Evolutionary conservation across 2,888 invertebrate species (phyloP), one percentile per base, ranked within the genome.

Genomic region (Sminthurinus aureus): DNA sequence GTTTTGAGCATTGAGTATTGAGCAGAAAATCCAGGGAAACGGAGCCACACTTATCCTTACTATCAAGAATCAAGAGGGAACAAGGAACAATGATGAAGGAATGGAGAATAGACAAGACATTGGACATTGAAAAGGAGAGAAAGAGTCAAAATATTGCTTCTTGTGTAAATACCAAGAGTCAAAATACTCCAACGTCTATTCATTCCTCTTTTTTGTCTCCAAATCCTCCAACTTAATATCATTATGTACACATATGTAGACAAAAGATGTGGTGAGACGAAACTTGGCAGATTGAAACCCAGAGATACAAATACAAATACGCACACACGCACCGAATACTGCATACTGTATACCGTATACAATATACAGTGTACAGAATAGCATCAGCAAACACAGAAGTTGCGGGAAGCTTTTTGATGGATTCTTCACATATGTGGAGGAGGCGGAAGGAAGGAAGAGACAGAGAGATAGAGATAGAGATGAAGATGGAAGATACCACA

Each of bases 371-470:
- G n/a, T n/a, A n/a, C n/a, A n/a, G n/a, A n/a, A n/a, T n/a, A n/a
- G n/a, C n/a, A n/a, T n/a, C n/a, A n/a, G n/a, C n/a, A n/a, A n/a
- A n/a, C n/a, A 20, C 9, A 26, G 50, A 8, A 75, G 75, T n/a
- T 13, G 26, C 50, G 26, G 75, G 20, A 18, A 38, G 26, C n/a
- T 38, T 77, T 77, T 77, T 77, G 58, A 64, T 77, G 64, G 58
- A 77, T 77, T 77, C 77, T 24, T 77, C 77, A 77, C 77, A 77
- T 77, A 77, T 77, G 77, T 24, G 58, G 18, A 58, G 9, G 18
- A 18, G 58, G 0, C 12, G 58, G 9, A 58, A 11, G 9, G 58
- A 11, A 13, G 58, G 58, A 58, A 9, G 58, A 58, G 58, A 18
- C 15, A 58, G 18, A 58, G 18, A 58, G 58, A 58, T 58, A 18